Base-by-base conservation (phyloP, 2,888 invertebrate species). In the Phyllotreta cruciferae region DNA sequence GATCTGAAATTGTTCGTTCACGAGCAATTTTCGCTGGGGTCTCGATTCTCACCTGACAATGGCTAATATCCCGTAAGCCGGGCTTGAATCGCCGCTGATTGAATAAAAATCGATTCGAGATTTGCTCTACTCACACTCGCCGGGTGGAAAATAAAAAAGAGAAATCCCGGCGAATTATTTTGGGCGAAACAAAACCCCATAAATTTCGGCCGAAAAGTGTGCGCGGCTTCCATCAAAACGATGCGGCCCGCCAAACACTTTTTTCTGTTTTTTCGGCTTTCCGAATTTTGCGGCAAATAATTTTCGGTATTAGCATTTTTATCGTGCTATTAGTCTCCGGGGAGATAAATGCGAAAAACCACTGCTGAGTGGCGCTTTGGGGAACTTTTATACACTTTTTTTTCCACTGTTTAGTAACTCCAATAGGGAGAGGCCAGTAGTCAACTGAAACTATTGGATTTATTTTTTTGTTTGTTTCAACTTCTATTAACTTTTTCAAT, bases 251-350 rank as follows among this genome's bases (percentile, higher is more conserved):
- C 41, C 42, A 41, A 58, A 35, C 42, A 50, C 45, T 56, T 56
- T 24, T 56, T 60, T 60, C 41, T 41, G 49, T 56, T 56, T 56
- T 56, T 60, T 60, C 53, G 44, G 24, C 24, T 24, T 52, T 44
- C 44, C 44, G 44, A 52, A 52, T 52, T 60, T 53, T 60, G 60
- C 34, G 52, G 44, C 37, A 13, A 52, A 60, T 60, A 60, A 60
- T 44, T 60, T 37, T 52, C 44, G 37, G 44, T 60, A 60, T 60
- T 60, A 60, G 52, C 60, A 60, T 60, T 60, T 60, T 60, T 60
- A 60, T 60, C 42, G 52, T 52, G 39, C 44, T 52, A 44, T 60
- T 53, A 60, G 60, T 60, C 52, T 52, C 37, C 35, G 44, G 36
- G 35, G 44, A 52, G 50, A 58, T 50, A 49, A 50, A 58, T 44